Percentiles rank a stretch among this genome's conserved stretches.
Conservation (phyloP, 2,888 invertebrate species). For the Lymantria monacha region DNA sequence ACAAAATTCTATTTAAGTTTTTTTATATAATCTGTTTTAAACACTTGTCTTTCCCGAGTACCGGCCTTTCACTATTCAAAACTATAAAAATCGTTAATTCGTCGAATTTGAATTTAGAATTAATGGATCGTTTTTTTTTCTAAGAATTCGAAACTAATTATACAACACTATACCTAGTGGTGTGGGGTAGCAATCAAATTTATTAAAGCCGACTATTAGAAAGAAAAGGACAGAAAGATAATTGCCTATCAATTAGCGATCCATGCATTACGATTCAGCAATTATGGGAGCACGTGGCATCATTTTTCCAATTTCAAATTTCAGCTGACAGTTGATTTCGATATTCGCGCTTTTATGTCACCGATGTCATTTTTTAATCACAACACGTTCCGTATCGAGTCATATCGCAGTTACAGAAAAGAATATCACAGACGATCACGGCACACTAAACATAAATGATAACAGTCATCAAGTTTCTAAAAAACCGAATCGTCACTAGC, state of each 20-base stretch:
- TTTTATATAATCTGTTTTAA: slow-evolving; percentile 11
- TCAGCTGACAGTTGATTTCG: slow-evolving; percentile 31
- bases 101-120: slow-evolving; percentile 25
- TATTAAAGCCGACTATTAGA: slow-evolving; percentile 60
- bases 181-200: slow-evolving; percentile 50
- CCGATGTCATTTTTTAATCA: slow-evolving; percentile 71
- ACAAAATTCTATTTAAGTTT: slow-evolving; percentile 33
- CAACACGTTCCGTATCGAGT: slow-evolving; percentile 39
- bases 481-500: slow-evolving; percentile 73
- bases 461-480: slow-evolving; percentile 76
- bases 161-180: slow-evolving; percentile 24
- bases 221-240: slow-evolving; percentile 66
- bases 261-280: slow-evolving; percentile 61
- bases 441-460: slow-evolving; percentile 71
- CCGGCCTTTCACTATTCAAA: slow-evolving; percentile 32
- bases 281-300: slow-evolving; percentile 69
- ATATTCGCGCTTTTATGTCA: slow-evolving; percentile 60
- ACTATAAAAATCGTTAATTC: slow-evolving; percentile 23
- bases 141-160: slow-evolving; percentile 33
- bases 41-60: slow-evolving; percentile 42
- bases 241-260: slow-evolving; percentile 65
- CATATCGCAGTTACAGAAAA: slow-evolving; percentile 31
- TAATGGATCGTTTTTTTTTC: slow-evolving; percentile 17
- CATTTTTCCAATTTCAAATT: slow-evolving; percentile 53
- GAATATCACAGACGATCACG: slow-evolving; percentile 62